Base-by-base conservation (phyloP, 2,888 invertebrate genomes). In the Chelonus formosanus region DNA sequence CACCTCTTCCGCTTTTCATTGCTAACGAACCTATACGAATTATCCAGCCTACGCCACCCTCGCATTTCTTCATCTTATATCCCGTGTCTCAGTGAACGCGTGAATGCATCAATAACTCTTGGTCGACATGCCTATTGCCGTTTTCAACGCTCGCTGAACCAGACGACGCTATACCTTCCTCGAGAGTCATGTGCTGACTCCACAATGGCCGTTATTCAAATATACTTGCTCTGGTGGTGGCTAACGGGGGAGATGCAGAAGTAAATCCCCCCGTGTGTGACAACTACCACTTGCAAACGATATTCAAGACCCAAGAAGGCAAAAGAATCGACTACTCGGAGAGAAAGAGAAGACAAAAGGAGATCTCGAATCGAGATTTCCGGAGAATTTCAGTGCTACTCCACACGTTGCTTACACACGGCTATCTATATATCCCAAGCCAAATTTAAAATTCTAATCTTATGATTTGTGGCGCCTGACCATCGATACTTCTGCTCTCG, bases 401-500 rank as follows among this genome's bases (percentile, higher is more conserved):
- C 71, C 75, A 75, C 77, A 76, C 74, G 73, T 36, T 58, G 36
- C 48, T 34, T 59, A 47, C 50, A 52, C 65, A 61, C 50, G 58
- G 58, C 63, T 55, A 50, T 58, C 53, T 67, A 65, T 65, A 67
- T 56, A 53, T 31, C 56, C 48, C 35, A 47, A 8, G 20, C 70
- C 70, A 74, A 76, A 83, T 84, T 83, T 82, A 80, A 83, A 83
- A 81, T 84, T 83, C 83, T 83, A 82, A 83, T 83, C 82, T 78
- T 83, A 82, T 83, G 83, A 82, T 82, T 83, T 83, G 80, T 79
- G 80, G 73, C 74, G 73, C 73, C 70, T 64, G 68, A 67, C 72
- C 68, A 68, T 64, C 72, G 71, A 70, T 72, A 76, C 75, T 80
- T 77, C 71, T 77, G 76, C 75, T 73, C 68, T 64, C 74, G 79